These are phyloP conservation scores for Xenentodon cancila DNA, from an alignment of 2,797 vertebrate genomes.

Conservation along the genomic window DNA sequence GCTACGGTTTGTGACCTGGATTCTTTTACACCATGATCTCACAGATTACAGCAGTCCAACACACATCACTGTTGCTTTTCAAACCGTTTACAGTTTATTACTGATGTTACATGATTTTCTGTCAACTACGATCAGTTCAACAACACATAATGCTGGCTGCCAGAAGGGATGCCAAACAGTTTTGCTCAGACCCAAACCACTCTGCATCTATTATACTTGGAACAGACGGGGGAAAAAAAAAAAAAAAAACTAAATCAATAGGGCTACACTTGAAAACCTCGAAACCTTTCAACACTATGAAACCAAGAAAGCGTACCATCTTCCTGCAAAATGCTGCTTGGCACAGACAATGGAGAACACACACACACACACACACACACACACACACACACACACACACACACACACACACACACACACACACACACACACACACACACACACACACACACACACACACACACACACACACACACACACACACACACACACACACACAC, in stretches of 20 bases:
- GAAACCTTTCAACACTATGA: constrained; percentile 65
- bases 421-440: constrained; percentile 50
- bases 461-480: constrained; percentile 8
- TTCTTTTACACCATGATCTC: constrained; percentile 1
- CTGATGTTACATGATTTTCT: constrained; percentile 22
- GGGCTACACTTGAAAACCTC: constrained; percentile 62
- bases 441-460: constrained; percentile 42
- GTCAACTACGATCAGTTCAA: constrained; percentile 12
- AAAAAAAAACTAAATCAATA: constrained; percentile 53
- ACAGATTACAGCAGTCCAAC: constrained; percentile 7
- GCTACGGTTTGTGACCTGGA: not conserved
- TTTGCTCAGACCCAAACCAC: constrained; percentile 32
- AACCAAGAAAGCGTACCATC: constrained; percentile 50
- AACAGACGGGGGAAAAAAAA: not conserved
- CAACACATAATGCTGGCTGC: constrained; percentile 7
- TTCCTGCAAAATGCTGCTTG: constrained; percentile 49
- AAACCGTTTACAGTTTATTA: not conserved
- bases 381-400: too few relatives aligned
- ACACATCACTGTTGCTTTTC: not conserved
- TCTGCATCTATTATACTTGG: constrained; percentile 31
- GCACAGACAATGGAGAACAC: constrained; percentile 27
- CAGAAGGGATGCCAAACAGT: constrained; percentile 14
- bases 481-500: constrained; percentile 12
- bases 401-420: constrained; percentile 46
- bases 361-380: constrained; percentile 19